These are phyloP conservation scores for Sarcophaga caerulescens DNA, from an alignment of 2,888 invertebrate species.

Conservation along the genomic window DNA sequence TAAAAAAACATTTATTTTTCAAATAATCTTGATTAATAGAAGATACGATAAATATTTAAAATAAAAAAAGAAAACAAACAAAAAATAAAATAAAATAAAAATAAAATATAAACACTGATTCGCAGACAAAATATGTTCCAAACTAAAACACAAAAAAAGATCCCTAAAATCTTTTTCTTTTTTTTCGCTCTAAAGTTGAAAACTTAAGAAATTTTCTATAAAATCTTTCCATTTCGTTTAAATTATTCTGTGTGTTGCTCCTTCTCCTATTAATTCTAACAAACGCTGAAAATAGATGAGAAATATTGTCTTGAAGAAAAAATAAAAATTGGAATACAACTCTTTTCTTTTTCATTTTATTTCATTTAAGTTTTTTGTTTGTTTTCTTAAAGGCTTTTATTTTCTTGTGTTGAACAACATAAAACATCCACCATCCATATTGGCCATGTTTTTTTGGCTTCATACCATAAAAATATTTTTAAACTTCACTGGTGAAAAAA, in stretches of 20 bases:
- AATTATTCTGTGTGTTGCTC: background rate
- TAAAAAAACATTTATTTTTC: constrained; percentile 39
- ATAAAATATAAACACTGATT: background rate
- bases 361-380: too few species aligned
- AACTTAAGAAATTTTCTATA: constrained; percentile 4
- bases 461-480: constrained; percentile 68
- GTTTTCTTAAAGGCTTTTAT: constrained; percentile 29
- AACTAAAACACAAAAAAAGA: constrained; percentile 6
- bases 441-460: constrained; percentile 64
- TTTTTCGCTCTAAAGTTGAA: constrained; percentile 1
- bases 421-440: constrained; percentile 29
- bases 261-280: constrained; percentile 9
- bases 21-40: constrained; percentile 48
- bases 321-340: constrained; percentile 36
- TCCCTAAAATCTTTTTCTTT: background rate
- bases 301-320: constrained; percentile 7
- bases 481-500: constrained; percentile 57
- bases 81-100: background rate
- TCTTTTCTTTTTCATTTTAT: constrained; percentile 18
- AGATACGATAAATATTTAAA: constrained; percentile 51
- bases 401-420: constrained; percentile 41
- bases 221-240: constrained; percentile 32
- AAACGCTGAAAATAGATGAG: constrained; percentile 50
- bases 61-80: background rate
- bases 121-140: constrained; percentile 17